Evolutionary conservation across 2,113 vertebrate species (phyloP), one percentile per base, ranked within the genome.

Genomic region (Rousettus leschenaultii): DNA sequence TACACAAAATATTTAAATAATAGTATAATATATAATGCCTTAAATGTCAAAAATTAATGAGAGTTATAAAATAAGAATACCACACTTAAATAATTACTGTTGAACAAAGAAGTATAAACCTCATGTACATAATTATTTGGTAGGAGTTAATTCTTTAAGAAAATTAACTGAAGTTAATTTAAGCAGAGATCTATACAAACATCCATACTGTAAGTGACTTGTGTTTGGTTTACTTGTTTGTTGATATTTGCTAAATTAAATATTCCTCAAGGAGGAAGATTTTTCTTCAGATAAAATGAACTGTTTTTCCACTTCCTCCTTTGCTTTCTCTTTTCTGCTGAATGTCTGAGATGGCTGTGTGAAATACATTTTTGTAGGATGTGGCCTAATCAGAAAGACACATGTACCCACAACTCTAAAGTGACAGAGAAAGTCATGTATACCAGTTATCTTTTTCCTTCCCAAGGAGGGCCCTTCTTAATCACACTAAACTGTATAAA

Each of bases 121-220:
- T 88, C 21, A 43, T 45, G 7, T 73, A 28, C 43, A 30, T 83
- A 61, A 63, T 86, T 92, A 7, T 92, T 74, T 92, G 43, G 77
- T 68, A 83, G 68, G 33, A 71, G 15, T 80, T 89, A 71, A 68
- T 96, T 79, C 63, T 93, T 88, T 89, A 74, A 94, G 86, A 94
- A 96, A 78, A 92, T 86, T 78, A 92, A 65, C 51, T 11, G 18
- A 63, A 84, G 38, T 82, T 90, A 78, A 84, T 53, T 80, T 75
- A 82, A 77, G 65, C 59, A 89, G 24, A 0, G 8, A 26, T 63
- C 51, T 73, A 55, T 89, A 53, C 33, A 85, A 30, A 95, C n/a
- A 57, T 77, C 77, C 51, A 13, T 83, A 63, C 55, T 96, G 3
- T 10, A 55, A 40, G n/a, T 87, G 65, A 75, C 38, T 92, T 70